Conservation (phyloP, 2,113 vertebrate genomes). For the Ranitomeya variabilis region DNA sequence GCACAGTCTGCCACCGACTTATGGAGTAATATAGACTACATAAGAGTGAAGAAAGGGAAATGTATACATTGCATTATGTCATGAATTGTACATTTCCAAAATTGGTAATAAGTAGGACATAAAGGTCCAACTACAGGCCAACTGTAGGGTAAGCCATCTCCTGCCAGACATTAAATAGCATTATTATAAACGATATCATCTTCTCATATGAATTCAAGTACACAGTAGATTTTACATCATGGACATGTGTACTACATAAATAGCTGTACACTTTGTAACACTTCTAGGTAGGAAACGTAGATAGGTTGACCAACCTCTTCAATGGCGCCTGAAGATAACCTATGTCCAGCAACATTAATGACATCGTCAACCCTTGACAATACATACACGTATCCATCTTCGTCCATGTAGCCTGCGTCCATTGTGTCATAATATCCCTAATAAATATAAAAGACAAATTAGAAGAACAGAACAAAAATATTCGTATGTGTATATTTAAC, state of each 20-base stretch:
- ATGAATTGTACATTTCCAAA: neutral
- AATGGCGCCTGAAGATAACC: constrained; percentile 89
- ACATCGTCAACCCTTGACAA: constrained; percentile 95
- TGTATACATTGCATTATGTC: neutral
- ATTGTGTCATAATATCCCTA: constrained; percentile 97
- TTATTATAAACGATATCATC: neutral
- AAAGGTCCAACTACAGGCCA: neutral
- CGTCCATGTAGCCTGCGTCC: constrained; percentile 92
- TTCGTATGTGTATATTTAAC: neutral
- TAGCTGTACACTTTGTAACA: neutral
- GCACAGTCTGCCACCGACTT: constrained; percentile 86
- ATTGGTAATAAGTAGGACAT: neutral
- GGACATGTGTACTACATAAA: neutral
- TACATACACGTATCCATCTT: constrained; percentile 90
- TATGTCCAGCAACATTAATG: constrained; percentile 95
- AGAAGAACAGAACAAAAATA: neutral
- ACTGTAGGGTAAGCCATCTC: neutral
- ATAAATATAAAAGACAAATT: neutral
- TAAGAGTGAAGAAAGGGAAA: constrained; percentile 56
- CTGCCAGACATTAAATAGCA: neutral
- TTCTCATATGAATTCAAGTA: neutral
- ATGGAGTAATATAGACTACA: constrained; percentile 84
- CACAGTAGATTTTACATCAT: neutral
- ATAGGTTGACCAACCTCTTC: constrained; percentile 83
- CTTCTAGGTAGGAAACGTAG: neutral